Evolutionary conservation across 2,797 vertebrate genomes (phyloP), one percentile per base, ranked within the genome.

Genomic region (Catamblyrhynchus diadema): DNA sequence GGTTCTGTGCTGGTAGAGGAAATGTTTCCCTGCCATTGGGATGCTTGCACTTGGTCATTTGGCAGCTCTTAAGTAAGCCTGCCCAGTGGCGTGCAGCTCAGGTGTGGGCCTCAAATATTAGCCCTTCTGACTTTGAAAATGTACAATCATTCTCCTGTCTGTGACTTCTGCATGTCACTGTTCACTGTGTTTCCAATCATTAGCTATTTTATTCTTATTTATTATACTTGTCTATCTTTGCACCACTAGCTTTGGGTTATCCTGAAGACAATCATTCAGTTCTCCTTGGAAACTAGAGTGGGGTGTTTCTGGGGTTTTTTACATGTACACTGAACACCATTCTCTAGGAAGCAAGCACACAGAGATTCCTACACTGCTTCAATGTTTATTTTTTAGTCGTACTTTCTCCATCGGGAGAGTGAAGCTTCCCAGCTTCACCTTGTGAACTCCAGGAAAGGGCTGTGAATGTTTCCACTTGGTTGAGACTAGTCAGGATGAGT

Each of bases 261-360:
- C 47, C 41, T 59, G 41, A 71, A 65, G 50, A 21, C 27, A 78
- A 59, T 56, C 8, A 24, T 53, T 56, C 27, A 5, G 21, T 69
- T 62, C 15, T 61, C 30, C 30, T 62, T 44, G 32, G 66, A 56
- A 72, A 47, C 24, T 45, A 61, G 27, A 53, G 42, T 5, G 15
- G 13, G 13, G 7, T 41, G 13, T 19, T 83, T 56, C 13, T 21
- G 8, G 11, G 3, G 0, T 50, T 56, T 83, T 81, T 66, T 53
- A 24, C 14, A 14, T 1, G 1, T 42, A 25, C 0, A 0, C 23
- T 78, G 65, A 71, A 20, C 39, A 32, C 23, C 0, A 0, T 81
- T 86, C 44, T 44, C 47, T 85, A 67, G 44, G 60, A 75, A 86
- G 47, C 47, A 75, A 50, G 10, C 22, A 50, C 4, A 3, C 1